Percentiles rank a stretch among this genome's conserved stretches.
Evolutionary conservation across 1,140 invertebrate species (phyloP).

Genomic region (Drosophila fuyamai): DNA sequence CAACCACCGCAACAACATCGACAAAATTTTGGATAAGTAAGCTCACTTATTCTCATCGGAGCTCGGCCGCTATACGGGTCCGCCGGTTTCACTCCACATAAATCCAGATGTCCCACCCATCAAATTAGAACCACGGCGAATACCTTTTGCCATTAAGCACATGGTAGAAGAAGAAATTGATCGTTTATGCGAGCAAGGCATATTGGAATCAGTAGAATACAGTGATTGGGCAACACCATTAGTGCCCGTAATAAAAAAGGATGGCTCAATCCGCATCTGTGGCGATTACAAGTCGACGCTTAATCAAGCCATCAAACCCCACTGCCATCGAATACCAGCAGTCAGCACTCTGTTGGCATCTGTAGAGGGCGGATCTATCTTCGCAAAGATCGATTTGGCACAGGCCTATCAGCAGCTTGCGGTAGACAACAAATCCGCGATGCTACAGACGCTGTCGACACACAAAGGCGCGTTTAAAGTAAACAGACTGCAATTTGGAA

Average conservation of each 20-base stretch:
- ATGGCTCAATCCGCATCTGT: too few species aligned
- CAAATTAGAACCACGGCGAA: neutral
- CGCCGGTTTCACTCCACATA: neutral
- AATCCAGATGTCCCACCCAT: neutral
- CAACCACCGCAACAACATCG: neutral
- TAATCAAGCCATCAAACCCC: conserved; percentile 2
- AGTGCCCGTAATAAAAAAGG: too few species aligned
- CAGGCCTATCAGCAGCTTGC: conserved; percentile 3
- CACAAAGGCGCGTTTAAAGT: conserved; percentile 12
- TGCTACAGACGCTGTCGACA: neutral
- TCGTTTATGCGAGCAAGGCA: too few species aligned
- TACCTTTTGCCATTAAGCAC: neutral
- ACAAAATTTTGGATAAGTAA: neutral
- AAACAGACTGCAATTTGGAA: neutral
- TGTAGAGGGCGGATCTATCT: conserved; percentile 5
- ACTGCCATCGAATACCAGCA: conserved; percentile 3
- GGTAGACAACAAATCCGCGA: neutral
- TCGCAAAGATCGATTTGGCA: conserved; percentile 5
- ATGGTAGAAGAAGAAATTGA: neutral
- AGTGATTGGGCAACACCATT: too few species aligned
- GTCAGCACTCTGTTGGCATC: conserved; percentile 2
- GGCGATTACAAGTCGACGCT: neutral
- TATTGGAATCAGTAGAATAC: too few species aligned
- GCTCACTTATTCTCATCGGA: neutral
- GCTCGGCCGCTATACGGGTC: neutral